Percentiles rank a stretch among this genome's conserved stretches.
Evolutionary conservation across 2,797 vertebrate genomes (phyloP).

Genomic region (Corythornis leucogaster): DNA sequence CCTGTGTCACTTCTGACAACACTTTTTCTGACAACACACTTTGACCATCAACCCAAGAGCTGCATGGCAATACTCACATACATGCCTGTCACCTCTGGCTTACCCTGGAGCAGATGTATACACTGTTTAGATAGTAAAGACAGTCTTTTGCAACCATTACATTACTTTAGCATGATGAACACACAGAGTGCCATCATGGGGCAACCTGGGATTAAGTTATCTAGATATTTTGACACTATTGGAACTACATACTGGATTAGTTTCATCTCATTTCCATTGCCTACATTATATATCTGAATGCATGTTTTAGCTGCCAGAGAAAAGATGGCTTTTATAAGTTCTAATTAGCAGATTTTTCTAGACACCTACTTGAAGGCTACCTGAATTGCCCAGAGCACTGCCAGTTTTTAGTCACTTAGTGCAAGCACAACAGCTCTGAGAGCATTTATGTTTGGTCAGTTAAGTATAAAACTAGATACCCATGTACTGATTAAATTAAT

Average conservation of each 20-base stretch:
- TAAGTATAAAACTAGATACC: neutral
- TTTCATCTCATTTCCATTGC: neutral
- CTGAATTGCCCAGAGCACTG: neutral
- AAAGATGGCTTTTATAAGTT: neutral
- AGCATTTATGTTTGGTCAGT: neutral
- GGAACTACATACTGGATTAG: neutral
- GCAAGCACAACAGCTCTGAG: neutral
- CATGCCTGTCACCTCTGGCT: neutral
- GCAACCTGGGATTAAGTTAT: neutral
- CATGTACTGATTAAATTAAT: neutral
- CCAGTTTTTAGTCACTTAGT: neutral
- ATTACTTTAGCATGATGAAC: neutral
- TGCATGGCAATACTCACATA: neutral
- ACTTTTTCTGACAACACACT: neutral
- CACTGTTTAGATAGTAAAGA: neutral
- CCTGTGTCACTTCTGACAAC: neutral
- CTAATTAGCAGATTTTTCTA: neutral
- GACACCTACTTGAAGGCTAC: neutral
- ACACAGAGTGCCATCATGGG: conserved; percentile 43
- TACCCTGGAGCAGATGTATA: neutral
- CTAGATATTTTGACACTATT: neutral
- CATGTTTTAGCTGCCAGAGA: neutral
- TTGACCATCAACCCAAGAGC: neutral
- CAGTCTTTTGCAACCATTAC: neutral
- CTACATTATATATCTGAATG: neutral